Evolutionary conservation across 2,888 invertebrate genomes (phyloP).

Genomic region (Parnassius mnemosyne): DNA sequence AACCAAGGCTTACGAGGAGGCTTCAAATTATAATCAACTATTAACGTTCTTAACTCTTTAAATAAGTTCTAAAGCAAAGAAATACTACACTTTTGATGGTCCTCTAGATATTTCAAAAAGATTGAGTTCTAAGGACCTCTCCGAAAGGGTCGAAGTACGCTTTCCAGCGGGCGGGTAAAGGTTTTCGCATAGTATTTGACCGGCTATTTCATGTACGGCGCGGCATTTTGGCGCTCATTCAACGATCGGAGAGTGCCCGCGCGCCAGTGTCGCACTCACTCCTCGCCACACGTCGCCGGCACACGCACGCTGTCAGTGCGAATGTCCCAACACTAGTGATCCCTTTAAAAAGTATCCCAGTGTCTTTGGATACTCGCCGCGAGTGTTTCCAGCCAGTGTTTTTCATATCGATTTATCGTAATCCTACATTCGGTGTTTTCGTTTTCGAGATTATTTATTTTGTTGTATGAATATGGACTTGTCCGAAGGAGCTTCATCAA

Average conservation of each 20-base stretch:
- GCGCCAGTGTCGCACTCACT: constrained; percentile 68
- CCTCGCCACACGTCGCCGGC: constrained; percentile 48
- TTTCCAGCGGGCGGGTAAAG: constrained; percentile 68
- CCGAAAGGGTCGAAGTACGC: constrained; percentile 58
- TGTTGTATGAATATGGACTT: constrained; percentile 76
- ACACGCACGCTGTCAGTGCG: constrained; percentile 49
- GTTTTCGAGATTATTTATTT: constrained; percentile 51
- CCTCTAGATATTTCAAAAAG: constrained; percentile 22
- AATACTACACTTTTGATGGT: not conserved
- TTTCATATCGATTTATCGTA: constrained; percentile 34
- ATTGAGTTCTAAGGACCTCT: constrained; percentile 48
- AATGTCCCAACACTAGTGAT: constrained; percentile 49
- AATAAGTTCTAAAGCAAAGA: too few species aligned
- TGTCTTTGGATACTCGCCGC: constrained; percentile 39
- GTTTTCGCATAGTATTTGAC: constrained; percentile 77
- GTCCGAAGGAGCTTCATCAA: constrained; percentile 73
- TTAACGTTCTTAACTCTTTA: too few species aligned
- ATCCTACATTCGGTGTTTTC: constrained; percentile 41
- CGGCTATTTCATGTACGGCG: constrained; percentile 78
- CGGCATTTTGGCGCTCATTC: constrained; percentile 80
- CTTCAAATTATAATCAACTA: too few species aligned
- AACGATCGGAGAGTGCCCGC: constrained; percentile 76
- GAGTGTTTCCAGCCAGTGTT: constrained; percentile 58
- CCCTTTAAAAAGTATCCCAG: constrained; percentile 37
- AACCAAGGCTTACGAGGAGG: too few species aligned